Base-by-base conservation (phyloP, 2,797 vertebrate species). In the Acipenser transmontanus region DNA sequence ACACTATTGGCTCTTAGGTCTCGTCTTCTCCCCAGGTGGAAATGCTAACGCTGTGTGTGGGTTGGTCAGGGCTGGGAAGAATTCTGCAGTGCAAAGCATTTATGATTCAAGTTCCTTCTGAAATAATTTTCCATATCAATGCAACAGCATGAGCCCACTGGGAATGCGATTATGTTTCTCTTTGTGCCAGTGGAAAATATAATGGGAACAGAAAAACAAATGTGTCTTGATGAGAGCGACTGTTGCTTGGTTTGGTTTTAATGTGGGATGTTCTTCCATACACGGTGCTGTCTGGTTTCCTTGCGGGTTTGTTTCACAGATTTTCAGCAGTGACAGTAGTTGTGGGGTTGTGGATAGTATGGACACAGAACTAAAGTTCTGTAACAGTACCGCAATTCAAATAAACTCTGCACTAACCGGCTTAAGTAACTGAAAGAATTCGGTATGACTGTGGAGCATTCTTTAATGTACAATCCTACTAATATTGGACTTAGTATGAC, bases 81-180 rank as follows among this genome's bases (percentile, higher is more conserved):
- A 84, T 80, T 84, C 81, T 63, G 61, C 85, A 84, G 87, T 83
- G 83, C 80, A 78, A 77, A 79, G 79, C 81, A 83, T 90, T 89
- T 87, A 85, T 85, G 81, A 82, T 82, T 87, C 78, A 79, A 83
- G 80, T 81, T 81, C 81, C 75, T 82, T 76, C 82, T 84, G 83
- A 85, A 87, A 88, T 87, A 73, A 86, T 88, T 88, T 86, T 87
- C 85, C 87, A 84, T 88, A 90, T 89, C 89, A 87, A 82, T 83
- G 75, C 78, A 84, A 84, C 83, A 83, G 79, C 84, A 86, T 78
- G 80, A 81, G 82, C 81, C 88, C 88, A 83, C 83, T 85, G 86
- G 87, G 86, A 82, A 81, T 85, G 82, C 83, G 88, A 84, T 86
- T 88, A 82, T 67, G 82, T 84, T 88, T 85, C 76, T 81, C 78